These are phyloP conservation scores for Brassicogethes aeneus DNA, from an alignment of 2,888 invertebrate species.

Conservation along the genomic window DNA sequence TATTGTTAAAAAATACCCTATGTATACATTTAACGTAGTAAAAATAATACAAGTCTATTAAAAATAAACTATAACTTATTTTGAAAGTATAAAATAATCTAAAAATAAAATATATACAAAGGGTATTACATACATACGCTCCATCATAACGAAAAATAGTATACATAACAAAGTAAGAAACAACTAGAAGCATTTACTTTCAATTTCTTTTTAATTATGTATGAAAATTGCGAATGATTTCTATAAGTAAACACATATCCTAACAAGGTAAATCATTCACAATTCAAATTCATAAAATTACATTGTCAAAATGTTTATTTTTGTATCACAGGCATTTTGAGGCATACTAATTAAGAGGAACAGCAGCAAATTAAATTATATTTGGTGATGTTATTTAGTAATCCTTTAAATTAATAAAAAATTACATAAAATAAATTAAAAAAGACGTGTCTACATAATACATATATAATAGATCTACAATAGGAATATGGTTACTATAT, in stretches of 20 bases:
- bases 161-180: conserved; percentile 9
- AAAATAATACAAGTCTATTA: conserved; percentile 8
- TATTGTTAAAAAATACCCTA: not conserved
- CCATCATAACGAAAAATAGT: conserved; percentile 11
- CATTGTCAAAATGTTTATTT: conserved; percentile 17
- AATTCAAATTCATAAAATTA: too few species aligned
- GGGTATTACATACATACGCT: conserved; percentile 12
- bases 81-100: conserved; percentile 31
- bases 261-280: too few species aligned
- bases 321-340: conserved; percentile 38
- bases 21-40: not conserved
- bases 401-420: conserved; percentile 9
- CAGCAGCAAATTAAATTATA: not conserved
- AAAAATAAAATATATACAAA: conserved; percentile 25
- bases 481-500: not conserved
- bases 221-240: too few species aligned
- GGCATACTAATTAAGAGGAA: conserved; percentile 29
- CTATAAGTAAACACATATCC: too few species aligned
- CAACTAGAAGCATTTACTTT: not conserved
- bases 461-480: not conserved
- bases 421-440: not conserved
- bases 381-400: not conserved
- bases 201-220: too few species aligned
- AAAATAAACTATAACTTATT: conserved; percentile 26
- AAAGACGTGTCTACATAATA: not conserved